These are phyloP conservation scores for Amphipyra tragopoginis DNA, from an alignment of 2,888 invertebrate species.

Conservation along the genomic window DNA sequence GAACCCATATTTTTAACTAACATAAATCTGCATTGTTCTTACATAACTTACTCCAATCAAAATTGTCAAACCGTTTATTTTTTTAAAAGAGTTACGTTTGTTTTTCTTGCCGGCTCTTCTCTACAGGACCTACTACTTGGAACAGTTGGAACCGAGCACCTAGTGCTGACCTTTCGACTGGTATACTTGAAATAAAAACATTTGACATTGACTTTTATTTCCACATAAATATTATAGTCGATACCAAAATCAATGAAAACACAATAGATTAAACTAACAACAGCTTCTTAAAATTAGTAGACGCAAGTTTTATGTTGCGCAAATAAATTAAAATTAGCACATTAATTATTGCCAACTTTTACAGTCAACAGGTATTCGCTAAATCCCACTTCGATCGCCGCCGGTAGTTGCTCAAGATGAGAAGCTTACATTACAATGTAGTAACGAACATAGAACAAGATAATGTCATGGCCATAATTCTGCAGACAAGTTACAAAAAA, in stretches of 20 bases:
- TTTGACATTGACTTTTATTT: too few relatives aligned
- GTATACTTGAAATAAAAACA: too few relatives aligned
- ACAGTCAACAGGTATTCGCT: constrained; percentile 44
- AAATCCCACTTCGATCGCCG: constrained; percentile 21
- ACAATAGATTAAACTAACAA: constrained; percentile 43
- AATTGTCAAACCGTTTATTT: too few relatives aligned
- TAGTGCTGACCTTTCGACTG: too few relatives aligned
- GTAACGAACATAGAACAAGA: constrained; percentile 11
- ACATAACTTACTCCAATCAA: too few relatives aligned
- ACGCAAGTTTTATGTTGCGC: constrained; percentile 6
- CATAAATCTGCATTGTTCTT: too few relatives aligned
- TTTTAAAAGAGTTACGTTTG: too few relatives aligned
- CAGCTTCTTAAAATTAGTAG: constrained; percentile 19
- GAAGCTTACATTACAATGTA: constrained; percentile 10
- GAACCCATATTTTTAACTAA: too few relatives aligned
- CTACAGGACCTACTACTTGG: too few relatives aligned
- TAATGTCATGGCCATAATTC: constrained; percentile 10
- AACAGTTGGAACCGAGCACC: too few relatives aligned
- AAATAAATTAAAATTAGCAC: constrained; percentile 38
- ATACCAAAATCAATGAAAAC: constrained; percentile 31
- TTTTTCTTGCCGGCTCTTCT: too few relatives aligned
- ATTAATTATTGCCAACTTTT: constrained; percentile 41
- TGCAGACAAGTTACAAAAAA: constrained; percentile 27
- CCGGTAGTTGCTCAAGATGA: constrained; percentile 15
- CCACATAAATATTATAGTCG: constrained; percentile 23